Conservation (phyloP, 2,113 vertebrate species). For the Rhinichthys klamathensis region DNA sequence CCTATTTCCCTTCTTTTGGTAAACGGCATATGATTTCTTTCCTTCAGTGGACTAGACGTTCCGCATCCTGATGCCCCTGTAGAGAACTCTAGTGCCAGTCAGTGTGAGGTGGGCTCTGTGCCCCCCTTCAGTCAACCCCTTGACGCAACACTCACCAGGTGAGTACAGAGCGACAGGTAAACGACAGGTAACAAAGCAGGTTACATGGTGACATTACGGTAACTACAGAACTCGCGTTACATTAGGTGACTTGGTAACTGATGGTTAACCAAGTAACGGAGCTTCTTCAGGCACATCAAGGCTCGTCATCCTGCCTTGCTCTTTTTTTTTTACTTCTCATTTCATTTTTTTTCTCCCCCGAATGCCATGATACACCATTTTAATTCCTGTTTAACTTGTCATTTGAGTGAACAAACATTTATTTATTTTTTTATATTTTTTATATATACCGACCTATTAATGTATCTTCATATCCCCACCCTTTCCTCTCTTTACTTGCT, state of each 20-base stretch:
- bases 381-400: neutral
- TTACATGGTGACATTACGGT: constrained; percentile 50
- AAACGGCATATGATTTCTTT: constrained; percentile 84
- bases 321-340: constrained; percentile 49
- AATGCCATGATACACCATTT: neutral
- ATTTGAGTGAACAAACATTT: neutral
- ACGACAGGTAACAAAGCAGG: constrained; percentile 29
- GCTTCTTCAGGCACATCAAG: neutral
- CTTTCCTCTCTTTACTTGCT: constrained; percentile 6
- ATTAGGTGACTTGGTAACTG: constrained; percentile 38
- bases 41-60: constrained; percentile 88
- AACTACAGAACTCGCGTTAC: constrained; percentile 31
- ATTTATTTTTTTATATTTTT: neutral
- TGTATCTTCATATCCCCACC: neutral
- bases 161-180: constrained; percentile 74
- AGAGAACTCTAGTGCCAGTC: constrained; percentile 83
- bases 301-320: constrained; percentile 67
- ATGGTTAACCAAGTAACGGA: constrained; percentile 18
- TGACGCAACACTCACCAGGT: constrained; percentile 83
- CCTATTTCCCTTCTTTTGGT: constrained; percentile 64
- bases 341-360: neutral
- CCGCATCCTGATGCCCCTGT: constrained; percentile 84
- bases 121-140: constrained; percentile 80
- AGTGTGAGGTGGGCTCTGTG: constrained; percentile 86
- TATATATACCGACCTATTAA: neutral